Percentiles rank a stretch among this genome's conserved stretches.
phyloP scores from a whole-genome alignment of 2,797 vertebrate genomes.

The Phoebastria nigripes region DNA sequence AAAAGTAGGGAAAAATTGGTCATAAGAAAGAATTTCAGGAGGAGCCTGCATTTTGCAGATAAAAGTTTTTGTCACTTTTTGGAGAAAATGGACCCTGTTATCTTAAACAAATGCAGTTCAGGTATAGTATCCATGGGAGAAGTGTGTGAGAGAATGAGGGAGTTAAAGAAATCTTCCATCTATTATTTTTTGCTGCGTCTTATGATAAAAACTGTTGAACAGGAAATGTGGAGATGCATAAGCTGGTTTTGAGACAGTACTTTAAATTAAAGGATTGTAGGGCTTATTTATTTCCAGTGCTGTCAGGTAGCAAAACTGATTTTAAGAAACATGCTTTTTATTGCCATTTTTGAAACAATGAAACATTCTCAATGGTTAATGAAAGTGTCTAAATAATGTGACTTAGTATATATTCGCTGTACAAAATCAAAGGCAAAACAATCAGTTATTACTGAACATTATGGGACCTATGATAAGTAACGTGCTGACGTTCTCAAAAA shows the following conservation, averaged over 20 bases:
- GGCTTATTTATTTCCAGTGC: neutral
- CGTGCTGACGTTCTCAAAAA: neutral
- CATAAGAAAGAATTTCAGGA: neutral
- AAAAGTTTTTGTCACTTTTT: neutral
- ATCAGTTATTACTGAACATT: neutral
- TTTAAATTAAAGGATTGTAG: neutral
- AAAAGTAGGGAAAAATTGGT: neutral
- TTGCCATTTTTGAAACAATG: conserved; percentile 34
- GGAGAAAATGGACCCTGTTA: neutral
- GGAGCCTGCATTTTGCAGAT: neutral
- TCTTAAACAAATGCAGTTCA: neutral
- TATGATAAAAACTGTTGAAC: neutral
- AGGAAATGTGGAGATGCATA: neutral
- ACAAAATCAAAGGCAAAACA: conserved; percentile 31
- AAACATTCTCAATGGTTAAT: conserved; percentile 20
- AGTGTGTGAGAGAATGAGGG: neutral
- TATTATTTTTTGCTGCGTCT: neutral
- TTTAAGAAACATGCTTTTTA: conserved; percentile 4
- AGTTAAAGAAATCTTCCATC: neutral
- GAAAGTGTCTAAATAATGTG: conserved; percentile 16
- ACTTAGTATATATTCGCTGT: neutral
- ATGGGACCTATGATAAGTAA: neutral
- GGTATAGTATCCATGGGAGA: neutral
- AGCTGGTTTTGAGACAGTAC: neutral
- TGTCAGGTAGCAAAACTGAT: conserved; percentile 5